Evolutionary conservation across 2,113 vertebrate species (phyloP), one percentile per base, ranked within the genome.

Genomic region (Callipepla californica): DNA sequence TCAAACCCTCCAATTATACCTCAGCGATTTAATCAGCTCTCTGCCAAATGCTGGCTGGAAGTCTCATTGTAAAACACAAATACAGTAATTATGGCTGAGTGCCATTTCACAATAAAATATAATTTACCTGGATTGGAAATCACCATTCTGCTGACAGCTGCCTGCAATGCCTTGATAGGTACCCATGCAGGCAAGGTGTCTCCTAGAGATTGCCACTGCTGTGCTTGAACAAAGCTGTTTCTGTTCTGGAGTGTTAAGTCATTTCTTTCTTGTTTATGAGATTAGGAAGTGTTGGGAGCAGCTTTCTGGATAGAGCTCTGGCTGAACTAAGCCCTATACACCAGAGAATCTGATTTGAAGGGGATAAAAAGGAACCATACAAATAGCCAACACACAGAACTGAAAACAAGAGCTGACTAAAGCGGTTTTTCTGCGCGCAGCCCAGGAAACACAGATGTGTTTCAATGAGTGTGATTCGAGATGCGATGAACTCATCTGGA

Each of bases 1-100:
- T 94, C 97, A 96, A 96, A 96, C 63, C 81, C 85, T 97, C 92
- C 97, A 96, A 96, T 96, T 97, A 97, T 45, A 95, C 88, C 77
- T 96, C 65, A 16, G 85, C 72, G 90, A 94, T 97, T 97, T 97
- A 96, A 97, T 97, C 90, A 96, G n/a, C 90, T 96, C 80, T 72
- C 94, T 95, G 84, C 74, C 92, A 95, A 84, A 95, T 61, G 80
- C 47, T 11, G 72, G 32, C 85, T 96, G 70, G 72, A 94, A 30
- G 11, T 96, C 91, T 89, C 28, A 4, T 87, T 85, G 78, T 90
- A 82, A 90, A 86, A 88, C 85, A 80, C 76, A 92, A 95, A 94
- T 70, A 80, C 81, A 94, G 80, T 95, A 94, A 97, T 97, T 96
- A 94, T 85, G 94, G 30, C 28, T 53, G 38, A 40, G 57, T 28